Evolutionary conservation across 2,113 vertebrate genomes (phyloP).

Genomic region (Salvelinus alpinus): DNA sequence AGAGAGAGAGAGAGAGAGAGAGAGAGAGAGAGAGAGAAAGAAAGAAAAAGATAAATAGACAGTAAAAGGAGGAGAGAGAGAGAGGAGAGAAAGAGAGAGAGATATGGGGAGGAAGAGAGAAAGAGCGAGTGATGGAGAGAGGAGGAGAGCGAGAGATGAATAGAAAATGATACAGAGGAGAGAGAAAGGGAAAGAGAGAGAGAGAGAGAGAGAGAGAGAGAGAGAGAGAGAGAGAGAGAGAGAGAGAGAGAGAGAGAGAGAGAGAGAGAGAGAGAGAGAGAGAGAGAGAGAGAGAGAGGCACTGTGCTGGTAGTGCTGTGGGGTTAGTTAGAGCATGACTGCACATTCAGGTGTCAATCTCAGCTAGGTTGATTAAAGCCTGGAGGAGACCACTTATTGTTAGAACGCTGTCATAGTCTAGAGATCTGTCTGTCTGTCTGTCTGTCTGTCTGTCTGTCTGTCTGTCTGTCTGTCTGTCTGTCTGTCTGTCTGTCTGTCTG

Average conservation of each 20-base stretch:
- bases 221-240: too few species aligned
- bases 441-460: too few species aligned
- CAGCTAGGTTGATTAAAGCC: too few species aligned
- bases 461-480: slow-evolving; percentile 4
- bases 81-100: too few species aligned
- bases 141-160: not conserved
- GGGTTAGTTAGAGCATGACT: too few species aligned
- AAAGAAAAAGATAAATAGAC: not conserved
- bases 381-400: slow-evolving; percentile 2
- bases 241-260: slow-evolving; percentile 6
- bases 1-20: slow-evolving; percentile 17
- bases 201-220: too few species aligned
- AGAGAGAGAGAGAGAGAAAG: slow-evolving; percentile 18
- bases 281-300: slow-evolving; percentile 3
- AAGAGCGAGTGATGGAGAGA: too few species aligned
- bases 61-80: too few species aligned
- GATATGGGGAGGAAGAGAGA: too few species aligned
- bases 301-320: too few species aligned
- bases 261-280: slow-evolving; percentile 6
- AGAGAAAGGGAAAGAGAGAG: not conserved
- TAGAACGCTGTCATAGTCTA: slow-evolving; percentile 2
- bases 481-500: too few species aligned
- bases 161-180: not conserved
- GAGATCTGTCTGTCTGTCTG: not conserved
- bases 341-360: too few species aligned